phyloP scores from a whole-genome alignment of 2,888 invertebrate species.

The Drosophila lacicola region DNA sequence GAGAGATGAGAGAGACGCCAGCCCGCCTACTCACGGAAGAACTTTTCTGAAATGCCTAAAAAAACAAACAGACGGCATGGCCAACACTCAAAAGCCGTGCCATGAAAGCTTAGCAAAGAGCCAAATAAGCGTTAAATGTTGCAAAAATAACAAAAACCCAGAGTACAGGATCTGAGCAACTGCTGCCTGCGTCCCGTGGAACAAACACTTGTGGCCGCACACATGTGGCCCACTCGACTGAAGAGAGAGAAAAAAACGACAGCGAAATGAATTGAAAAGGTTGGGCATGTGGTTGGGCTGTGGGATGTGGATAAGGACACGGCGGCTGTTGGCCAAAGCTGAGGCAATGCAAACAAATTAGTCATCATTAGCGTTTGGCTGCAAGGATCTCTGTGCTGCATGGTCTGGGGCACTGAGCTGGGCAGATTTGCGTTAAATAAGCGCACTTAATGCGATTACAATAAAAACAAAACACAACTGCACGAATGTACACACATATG shows the following conservation, averaged over 20 bases:
- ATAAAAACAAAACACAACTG: constrained; percentile 47
- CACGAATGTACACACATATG: constrained; percentile 14
- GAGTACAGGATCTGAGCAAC: constrained; percentile 27
- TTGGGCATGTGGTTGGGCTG: not conserved
- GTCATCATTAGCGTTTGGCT: constrained; percentile 83
- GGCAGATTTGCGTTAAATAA: constrained; percentile 83
- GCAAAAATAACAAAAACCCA: constrained; percentile 75
- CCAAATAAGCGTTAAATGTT: constrained; percentile 81
- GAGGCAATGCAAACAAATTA: constrained; percentile 81
- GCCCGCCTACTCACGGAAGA: not conserved
- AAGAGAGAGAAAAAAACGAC: constrained; percentile 24
- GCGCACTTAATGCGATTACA: constrained; percentile 84
- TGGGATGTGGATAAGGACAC: constrained; percentile 30
- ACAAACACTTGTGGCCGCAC: constrained; percentile 77
- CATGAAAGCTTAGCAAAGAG: constrained; percentile 73
- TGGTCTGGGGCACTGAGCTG: constrained; percentile 47
- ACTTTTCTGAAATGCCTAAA: constrained; percentile 50
- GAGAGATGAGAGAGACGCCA: constrained; percentile 12
- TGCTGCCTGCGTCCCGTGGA: constrained; percentile 37
- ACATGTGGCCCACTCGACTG: constrained; percentile 70
- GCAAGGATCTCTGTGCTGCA: constrained; percentile 41
- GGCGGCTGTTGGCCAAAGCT: constrained; percentile 36
- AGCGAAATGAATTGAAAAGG: constrained; percentile 1
- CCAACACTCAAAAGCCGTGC: constrained; percentile 53
- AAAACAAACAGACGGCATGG: constrained; percentile 59